These are phyloP conservation scores for Drosophila mojavensis DNA, from an alignment of 1,140 invertebrate genomes.

Conservation along the genomic window DNA sequence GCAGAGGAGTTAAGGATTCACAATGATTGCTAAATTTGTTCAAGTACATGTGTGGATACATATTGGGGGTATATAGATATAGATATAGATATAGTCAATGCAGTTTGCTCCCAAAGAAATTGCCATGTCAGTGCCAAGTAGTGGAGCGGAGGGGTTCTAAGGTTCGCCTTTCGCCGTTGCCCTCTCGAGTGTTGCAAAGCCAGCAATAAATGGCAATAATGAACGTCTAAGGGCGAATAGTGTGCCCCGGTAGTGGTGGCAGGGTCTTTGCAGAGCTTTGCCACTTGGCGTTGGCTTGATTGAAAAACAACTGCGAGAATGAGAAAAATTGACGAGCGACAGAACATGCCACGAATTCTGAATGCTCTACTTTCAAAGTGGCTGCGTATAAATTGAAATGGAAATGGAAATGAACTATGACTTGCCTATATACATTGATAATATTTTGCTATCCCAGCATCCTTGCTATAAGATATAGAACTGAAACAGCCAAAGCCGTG, in stretches of 20 bases:
- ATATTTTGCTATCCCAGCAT: no score
- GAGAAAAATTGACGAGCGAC: constrained; percentile 5
- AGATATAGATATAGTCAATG: constrained; percentile 19
- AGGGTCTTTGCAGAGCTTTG: constrained; percentile 19
- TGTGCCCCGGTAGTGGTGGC: neutral
- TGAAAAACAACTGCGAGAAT: constrained; percentile 45
- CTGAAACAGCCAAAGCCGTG: no score
- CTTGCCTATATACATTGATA: no score
- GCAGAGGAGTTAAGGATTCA: constrained; percentile 90
- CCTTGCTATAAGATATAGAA: no score
- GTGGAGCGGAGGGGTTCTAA: constrained; percentile 40
- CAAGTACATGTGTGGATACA: constrained; percentile 30
- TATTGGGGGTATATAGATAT: neutral
- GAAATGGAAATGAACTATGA: no score
- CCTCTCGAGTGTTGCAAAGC: constrained; percentile 66
- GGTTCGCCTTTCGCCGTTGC: constrained; percentile 36
- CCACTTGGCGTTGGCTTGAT: constrained; percentile 44
- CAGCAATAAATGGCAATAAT: constrained; percentile 70
- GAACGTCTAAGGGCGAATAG: constrained; percentile 69
- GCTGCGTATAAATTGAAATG: no score
- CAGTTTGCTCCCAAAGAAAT: constrained; percentile 19
- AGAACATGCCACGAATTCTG: neutral
- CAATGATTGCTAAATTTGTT: constrained; percentile 68
- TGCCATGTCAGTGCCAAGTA: constrained; percentile 26
- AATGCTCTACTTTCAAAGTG: neutral